phyloP scores from a whole-genome alignment of 2,888 invertebrate genomes.

The Eupithecia tripunctaria region DNA sequence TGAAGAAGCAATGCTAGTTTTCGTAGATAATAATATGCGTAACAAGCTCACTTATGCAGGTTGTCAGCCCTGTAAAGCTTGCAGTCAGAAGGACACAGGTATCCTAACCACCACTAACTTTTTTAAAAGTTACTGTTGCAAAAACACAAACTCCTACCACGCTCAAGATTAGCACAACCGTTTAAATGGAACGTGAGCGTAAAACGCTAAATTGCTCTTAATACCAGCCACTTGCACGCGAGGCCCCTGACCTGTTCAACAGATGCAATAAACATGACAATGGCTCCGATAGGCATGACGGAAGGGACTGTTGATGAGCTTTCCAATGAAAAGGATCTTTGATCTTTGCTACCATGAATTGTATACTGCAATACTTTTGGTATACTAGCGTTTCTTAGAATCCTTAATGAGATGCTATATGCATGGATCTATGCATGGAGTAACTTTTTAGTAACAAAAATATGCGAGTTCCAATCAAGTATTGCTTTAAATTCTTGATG shows the following conservation, averaged over 20 bases:
- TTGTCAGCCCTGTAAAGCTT: neutral
- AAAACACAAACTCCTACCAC: neutral
- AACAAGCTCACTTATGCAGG: neutral
- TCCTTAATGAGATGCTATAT: neutral
- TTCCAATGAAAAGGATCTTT: slow-evolving; percentile 2
- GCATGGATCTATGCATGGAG: neutral
- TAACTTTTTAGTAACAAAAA: neutral
- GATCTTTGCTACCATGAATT: neutral
- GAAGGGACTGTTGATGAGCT: slow-evolving; percentile 13
- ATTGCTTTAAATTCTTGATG: neutral
- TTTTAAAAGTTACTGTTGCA: too few relatives aligned
- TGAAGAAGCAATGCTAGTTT: neutral
- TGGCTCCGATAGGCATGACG: slow-evolving; percentile 38
- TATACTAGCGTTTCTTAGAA: neutral
- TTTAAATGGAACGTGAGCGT: slow-evolving; percentile 16
- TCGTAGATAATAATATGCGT: neutral
- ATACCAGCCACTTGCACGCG: slow-evolving; percentile 19
- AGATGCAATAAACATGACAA: slow-evolving; percentile 44
- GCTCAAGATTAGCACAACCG: slow-evolving; percentile 13
- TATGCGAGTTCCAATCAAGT: neutral
- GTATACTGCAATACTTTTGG: neutral
- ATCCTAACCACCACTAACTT: neutral
- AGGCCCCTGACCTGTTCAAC: slow-evolving; percentile 44
- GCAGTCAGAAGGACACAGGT: neutral
- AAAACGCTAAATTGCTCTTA: slow-evolving; percentile 21